These are phyloP conservation scores for Drosophila sp. DNA, from an alignment of 1,140 invertebrate genomes.

Conservation along the genomic window DNA sequence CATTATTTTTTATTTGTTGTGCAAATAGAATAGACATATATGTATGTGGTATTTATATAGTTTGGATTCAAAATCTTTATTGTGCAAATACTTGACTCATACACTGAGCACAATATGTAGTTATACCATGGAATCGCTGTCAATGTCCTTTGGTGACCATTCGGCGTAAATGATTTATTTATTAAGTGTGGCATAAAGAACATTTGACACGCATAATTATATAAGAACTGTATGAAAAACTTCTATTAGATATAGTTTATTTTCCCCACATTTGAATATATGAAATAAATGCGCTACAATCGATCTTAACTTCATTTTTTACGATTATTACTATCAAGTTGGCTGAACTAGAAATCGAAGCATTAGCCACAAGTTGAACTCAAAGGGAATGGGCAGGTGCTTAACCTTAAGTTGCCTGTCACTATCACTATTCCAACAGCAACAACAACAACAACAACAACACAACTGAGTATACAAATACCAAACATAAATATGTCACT, in stretches of 20 bases:
- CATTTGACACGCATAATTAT: neutral
- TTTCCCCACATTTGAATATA: too few relatives aligned
- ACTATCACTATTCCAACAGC: slow-evolving; percentile 12
- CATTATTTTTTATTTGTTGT: slow-evolving; percentile 61
- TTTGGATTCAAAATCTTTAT: slow-evolving; percentile 24
- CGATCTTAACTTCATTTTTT: neutral
- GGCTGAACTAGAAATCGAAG: neutral
- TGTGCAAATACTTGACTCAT: slow-evolving; percentile 25
- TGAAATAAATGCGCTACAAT: neutral
- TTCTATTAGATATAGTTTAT: too few relatives aligned
- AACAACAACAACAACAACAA: slow-evolving; percentile 4
- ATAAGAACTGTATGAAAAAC: too few relatives aligned
- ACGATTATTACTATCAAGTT: too few relatives aligned
- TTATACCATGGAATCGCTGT: slow-evolving; percentile 9
- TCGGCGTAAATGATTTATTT: neutral
- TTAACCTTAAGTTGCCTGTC: slow-evolving; percentile 64
- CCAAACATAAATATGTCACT: slow-evolving; percentile 64
- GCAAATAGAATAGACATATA: slow-evolving; percentile 39
- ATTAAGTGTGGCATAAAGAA: neutral
- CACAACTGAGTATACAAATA: slow-evolving; percentile 34
- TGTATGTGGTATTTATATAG: slow-evolving; percentile 10
- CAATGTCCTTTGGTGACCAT: slow-evolving; percentile 4
- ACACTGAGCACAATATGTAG: slow-evolving; percentile 7
- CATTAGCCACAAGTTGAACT: slow-evolving; percentile 13
- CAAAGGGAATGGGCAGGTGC: slow-evolving; percentile 43